phyloP scores from a whole-genome alignment of 2,888 invertebrate genomes.

The Parthenolecanium corni region DNA sequence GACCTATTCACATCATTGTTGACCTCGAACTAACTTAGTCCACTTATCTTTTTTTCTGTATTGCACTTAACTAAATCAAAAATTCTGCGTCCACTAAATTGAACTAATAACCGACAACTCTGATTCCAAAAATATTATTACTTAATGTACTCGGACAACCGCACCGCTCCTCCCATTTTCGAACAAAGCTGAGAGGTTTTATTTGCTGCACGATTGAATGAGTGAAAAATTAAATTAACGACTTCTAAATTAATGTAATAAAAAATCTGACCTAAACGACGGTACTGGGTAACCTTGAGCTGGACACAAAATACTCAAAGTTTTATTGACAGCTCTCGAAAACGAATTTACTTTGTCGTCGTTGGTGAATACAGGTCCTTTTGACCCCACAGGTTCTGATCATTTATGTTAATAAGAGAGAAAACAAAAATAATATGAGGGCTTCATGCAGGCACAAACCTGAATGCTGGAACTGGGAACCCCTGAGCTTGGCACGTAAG shows the following conservation, averaged over 20 bases:
- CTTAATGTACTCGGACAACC: too few species aligned
- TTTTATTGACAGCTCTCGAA: constrained; percentile 36
- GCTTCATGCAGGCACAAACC: constrained; percentile 35
- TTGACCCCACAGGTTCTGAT: constrained; percentile 52
- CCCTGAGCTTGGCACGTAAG: constrained; percentile 41
- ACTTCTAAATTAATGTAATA: neutral
- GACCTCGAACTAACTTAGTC: too few species aligned
- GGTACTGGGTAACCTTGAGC: constrained; percentile 60
- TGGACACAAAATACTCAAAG: constrained; percentile 41
- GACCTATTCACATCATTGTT: too few species aligned
- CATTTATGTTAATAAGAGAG: neutral
- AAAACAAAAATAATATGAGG: neutral
- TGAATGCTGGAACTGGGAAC: constrained; percentile 39
- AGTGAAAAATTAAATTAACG: too few species aligned
- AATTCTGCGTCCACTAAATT: too few species aligned
- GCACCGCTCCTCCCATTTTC: too few species aligned
- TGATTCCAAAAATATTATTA: too few species aligned
- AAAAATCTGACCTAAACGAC: constrained; percentile 49
- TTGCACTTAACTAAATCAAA: too few species aligned
- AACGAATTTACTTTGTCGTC: constrained; percentile 42
- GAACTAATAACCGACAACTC: too few species aligned
- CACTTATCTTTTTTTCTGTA: too few species aligned
- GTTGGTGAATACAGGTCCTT: constrained; percentile 53
- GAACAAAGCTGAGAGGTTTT: too few species aligned
- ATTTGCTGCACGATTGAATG: too few species aligned